Base-by-base conservation (phyloP, 2,888 invertebrate species). In the Crepidodera aurea region DNA sequence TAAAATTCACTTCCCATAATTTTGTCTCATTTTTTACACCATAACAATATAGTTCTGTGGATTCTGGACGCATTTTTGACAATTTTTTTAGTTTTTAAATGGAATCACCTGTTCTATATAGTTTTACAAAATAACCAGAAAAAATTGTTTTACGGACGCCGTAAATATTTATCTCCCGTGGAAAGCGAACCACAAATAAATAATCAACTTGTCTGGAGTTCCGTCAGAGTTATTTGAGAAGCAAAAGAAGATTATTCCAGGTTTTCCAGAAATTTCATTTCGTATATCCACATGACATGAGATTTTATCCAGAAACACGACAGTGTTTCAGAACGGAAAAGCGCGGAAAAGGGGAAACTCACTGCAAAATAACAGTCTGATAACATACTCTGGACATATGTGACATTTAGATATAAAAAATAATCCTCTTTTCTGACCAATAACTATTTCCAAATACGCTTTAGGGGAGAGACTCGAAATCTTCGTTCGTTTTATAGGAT, bases 391-490 rank as follows among this genome's bases (percentile, higher is more conserved):
- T 56, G 69, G 71, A 77, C 78, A 77, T 77, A 77, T 76, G 78
- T 72, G 73, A 68, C 73, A 72, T 78, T 77, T 76, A 76, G 76
- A 77, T 76, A 76, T 70, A 77, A 76, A 76, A 78, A 76, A 77
- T 78, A 78, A 78, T 77, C 78, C 75, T 71, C 75, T 77, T 75
- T 54, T 71, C 75, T 78, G 78, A 76, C 78, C 78, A 76, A 77
- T 77, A 78, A 73, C 75, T 71, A 73, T 75, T 75, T 73, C 73
- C 74, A 44, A 44, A 54, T 63, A 25, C 27, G 63, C 50, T 57
- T 56, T 46, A 19, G 51, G 63, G 64, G 67, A 40, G 61, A 59
- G 51, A 29, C 13, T 16, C 46, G 60, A 60, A 66, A 66, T 66
- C 66, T 66, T 34, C 13, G 34, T 2, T 34, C 34, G n/a, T 34